Evolutionary conservation across 2,113 vertebrate species (phyloP), one percentile per base, ranked within the genome.

Genomic region (Neoarius graeffei): DNA sequence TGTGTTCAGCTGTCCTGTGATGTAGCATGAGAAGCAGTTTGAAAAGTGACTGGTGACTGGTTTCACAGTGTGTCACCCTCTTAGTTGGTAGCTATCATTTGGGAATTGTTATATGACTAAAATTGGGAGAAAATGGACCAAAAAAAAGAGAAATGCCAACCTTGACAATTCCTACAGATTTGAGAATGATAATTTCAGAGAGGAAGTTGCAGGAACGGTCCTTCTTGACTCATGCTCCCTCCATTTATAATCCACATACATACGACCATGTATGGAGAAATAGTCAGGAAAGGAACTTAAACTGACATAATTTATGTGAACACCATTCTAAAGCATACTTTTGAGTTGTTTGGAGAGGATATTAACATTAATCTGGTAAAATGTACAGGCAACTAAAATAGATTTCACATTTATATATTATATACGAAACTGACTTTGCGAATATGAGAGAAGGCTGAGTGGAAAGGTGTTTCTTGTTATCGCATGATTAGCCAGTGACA

Each of bases 201-300:
- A 30, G 59, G 74, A 80, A 54, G 35, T 80, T 17, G 25, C 42
- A 64, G 57, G 57, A 62, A 66, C 35, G 27, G 42, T 48, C 14
- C 13, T 66, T 23, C 13, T 67, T 25, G 62, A 64, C 15, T 77
- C 35, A n/a, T 14, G 3, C 20, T 48, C 69, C n/a, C 93, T 93
- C 93, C 92, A 92, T 92, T 93, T 91, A 5, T 83, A 90, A 87
- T 90, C 88, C 85, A 54, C 90, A 94, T 90, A 54, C 90, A 94
- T 90, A 93, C 91, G 93, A 91, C 93, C 93, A 94, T 94, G 93
- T 93, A 94, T 94, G 94, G 87, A 92, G 91, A 94, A 94, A 93
- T 92, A 94, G 90, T 93, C 91, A 93, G 93, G 94, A 94, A 87
- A 91, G 92, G 93, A 93, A 92, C 91, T 88, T 93, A 89, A 94